phyloP scores from a whole-genome alignment of 92 coral and sea anemone genomes.

The Porites lobata region DNA sequence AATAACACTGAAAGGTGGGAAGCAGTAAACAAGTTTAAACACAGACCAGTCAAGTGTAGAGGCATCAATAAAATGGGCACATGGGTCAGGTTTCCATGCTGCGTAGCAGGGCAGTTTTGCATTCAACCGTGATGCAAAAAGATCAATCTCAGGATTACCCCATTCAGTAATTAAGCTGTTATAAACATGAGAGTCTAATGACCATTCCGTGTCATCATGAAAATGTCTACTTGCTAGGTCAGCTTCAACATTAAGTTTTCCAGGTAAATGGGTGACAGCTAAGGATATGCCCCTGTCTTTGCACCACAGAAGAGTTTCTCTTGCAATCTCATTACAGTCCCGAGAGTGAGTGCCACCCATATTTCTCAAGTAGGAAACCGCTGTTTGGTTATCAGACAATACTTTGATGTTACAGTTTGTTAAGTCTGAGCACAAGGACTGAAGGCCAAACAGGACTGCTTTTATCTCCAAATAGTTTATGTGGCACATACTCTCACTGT shows the following conservation, averaged over 20 bases:
- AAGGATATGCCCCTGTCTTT: neutral
- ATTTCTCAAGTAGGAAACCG: no score
- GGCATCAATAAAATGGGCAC: constrained; percentile 65
- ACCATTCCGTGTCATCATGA: constrained; percentile 46
- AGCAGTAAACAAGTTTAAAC: neutral
- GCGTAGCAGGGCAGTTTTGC: constrained; percentile 54
- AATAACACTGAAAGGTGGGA: constrained; percentile 11
- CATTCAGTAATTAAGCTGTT: constrained; percentile 27
- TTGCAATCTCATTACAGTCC: no score
- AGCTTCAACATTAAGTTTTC: no score
- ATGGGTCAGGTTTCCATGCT: constrained; percentile 73
- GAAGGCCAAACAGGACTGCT: constrained; percentile 54
- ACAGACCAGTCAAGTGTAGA: constrained; percentile 62
- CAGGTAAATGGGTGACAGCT: no score
- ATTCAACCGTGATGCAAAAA: constrained; percentile 11
- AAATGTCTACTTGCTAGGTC: no score
- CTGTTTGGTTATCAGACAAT: no score
- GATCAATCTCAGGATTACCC: constrained; percentile 64
- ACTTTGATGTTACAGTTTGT: no score
- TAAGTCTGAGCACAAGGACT: no score
- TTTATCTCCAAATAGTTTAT: constrained; percentile 58
- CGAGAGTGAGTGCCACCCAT: no score
- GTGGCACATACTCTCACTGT: constrained; percentile 22
- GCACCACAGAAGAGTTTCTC: constrained; percentile 50
- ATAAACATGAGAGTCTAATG: constrained; percentile 34